Evolutionary conservation across 2,888 invertebrate species (phyloP), one percentile per base, ranked within the genome.

Genomic region (Drosophila mettleri): DNA sequence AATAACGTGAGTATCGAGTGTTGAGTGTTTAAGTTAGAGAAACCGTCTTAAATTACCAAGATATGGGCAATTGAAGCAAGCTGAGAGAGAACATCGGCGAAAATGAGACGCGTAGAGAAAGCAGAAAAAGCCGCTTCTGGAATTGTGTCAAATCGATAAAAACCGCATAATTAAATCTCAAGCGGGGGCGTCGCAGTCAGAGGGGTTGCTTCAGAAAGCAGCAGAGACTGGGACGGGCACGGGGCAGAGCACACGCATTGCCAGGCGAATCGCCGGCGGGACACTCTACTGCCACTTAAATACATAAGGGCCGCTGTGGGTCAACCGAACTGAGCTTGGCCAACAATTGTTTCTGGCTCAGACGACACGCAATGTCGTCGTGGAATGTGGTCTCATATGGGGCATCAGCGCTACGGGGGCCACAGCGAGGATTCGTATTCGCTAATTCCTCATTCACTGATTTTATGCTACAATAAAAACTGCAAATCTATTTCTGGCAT

Each of bases 1-100:
- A 98, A 98, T 90, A 97, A 97, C 93, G 98, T 98, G 93, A 96
- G 97, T 94, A 63, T 67, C 55, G 43, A 62, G 46, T 58, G 39
- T 43, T 22, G 22, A 24, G 6, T 4, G 34, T 58, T 60, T 41
- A 54, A 39, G 67, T 38, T 24, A 12, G 18, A 9, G 43, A 34
- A 36, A 18, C 48, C 58, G 43, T 78, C 75, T 79, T 69, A 69
- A 79, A 54, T 74, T 69, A 69, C 57, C 46, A 18, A 79, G 24
- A 20, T 29, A 36, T 57, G 27, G 18, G 27, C 29, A 53, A 34
- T 48, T 16, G 27, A 2, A 51, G 52, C 46, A 52, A 71, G 64
- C 64, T 77, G 78, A 31, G 54, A 24, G 51, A 33, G 24, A 24
- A 43, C 43, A 46, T 46, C 34, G 51, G 33, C 34, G 70, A 53